Percentiles rank a stretch among this genome's conserved stretches.
These are phyloP conservation scores for Melanerpes formicivorus DNA, from an alignment of 2,113 vertebrate genomes.

Conservation along the genomic window DNA sequence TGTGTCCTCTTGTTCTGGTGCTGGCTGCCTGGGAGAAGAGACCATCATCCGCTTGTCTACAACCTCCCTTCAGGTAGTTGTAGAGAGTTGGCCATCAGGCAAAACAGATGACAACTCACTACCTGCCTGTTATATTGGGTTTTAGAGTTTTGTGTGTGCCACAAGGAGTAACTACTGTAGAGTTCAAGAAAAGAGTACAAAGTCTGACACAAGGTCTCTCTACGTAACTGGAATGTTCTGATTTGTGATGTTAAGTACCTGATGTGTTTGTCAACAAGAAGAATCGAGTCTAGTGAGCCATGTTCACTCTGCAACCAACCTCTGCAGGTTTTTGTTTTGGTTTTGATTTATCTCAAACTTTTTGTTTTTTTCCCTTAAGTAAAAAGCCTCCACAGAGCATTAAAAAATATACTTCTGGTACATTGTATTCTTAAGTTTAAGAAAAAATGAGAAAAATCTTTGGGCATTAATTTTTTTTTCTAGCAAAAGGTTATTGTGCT, in stretches of 20 bases:
- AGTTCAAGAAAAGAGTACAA: neutral
- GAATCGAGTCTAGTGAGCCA: neutral
- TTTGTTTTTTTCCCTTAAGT: neutral
- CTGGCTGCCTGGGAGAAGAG: too few relatives aligned
- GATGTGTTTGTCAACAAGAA: neutral
- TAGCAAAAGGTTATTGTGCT: neutral
- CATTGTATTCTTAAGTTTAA: neutral
- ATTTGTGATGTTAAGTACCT: neutral
- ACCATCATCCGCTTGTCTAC: too few relatives aligned
- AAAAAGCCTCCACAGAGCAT: neutral
- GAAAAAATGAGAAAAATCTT: neutral
- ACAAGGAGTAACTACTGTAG: neutral
- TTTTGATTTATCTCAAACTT: neutral
- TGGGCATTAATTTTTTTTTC: neutral
- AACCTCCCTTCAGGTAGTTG: too few relatives aligned
- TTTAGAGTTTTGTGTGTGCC: neutral
- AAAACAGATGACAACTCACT: neutral
- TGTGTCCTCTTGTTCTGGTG: too few relatives aligned
- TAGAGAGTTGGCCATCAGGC: neutral
- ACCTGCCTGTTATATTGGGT: neutral
- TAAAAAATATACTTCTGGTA: neutral
- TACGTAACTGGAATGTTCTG: neutral
- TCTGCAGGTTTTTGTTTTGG: neutral
- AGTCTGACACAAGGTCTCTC: neutral
- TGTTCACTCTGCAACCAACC: neutral